Evolutionary conservation across 2,888 invertebrate genomes (phyloP), one percentile per base, ranked within the genome.

Genomic region (Agrochola lota): DNA sequence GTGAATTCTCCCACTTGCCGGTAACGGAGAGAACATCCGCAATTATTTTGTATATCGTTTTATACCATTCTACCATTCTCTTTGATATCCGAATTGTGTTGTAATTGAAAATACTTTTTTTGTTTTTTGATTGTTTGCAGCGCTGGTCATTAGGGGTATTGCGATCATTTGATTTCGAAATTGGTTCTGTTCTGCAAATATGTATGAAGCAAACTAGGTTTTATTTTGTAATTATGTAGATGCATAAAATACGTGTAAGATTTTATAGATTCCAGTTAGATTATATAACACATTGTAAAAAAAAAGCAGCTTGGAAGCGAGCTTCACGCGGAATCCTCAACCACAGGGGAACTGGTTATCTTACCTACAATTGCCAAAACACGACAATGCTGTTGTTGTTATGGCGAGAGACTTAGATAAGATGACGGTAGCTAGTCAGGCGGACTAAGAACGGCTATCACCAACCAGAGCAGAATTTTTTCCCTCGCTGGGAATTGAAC

Each of bases 1-100:
- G 93, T 89, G 93, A 92, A 92, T 92, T 93, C 93, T 93, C 94
- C 94, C 94, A 94, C 94, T 94, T 91, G 91, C 91, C 92, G 90
- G 91, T 91, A 92, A 91, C 90, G 91, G 90, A 91, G 92, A 93
- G 92, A 86, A 91, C 92, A 92, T 94, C 93, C 94, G 92, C 92
- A 91, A 92, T 94, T 93, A 94, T 94, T 93, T 92, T 90, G 91
- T 92, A 90, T 92, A 92, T 92, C 89, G 91, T 91, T 91, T 91
- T 86, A 86, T 85, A 66, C 80, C 78, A 71, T 81, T 80, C 80
- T 87, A 81, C 83, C 81, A 85, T 89, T 85, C 84, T 83, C 90
- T 90, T 88, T 82, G 81, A 88, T 86, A 86, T 81, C 71, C 78
- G 78, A 87, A 81, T 68, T 74, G 81, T 78, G 76, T 80, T 90